Conservation (phyloP, 1,140 invertebrate species). For the Trichonephila clavipes region DNA sequence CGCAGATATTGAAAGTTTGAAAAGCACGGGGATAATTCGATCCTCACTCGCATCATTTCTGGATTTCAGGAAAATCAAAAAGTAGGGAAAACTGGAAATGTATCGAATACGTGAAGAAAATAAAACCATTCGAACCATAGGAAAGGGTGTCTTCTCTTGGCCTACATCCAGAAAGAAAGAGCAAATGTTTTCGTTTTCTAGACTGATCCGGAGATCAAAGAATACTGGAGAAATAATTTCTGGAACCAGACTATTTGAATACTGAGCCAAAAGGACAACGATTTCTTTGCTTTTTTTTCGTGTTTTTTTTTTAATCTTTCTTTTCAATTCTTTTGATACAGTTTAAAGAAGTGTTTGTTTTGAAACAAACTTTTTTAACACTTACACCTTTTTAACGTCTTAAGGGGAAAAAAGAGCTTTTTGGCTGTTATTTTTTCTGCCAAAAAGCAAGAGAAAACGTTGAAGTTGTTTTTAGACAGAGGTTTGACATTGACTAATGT, state of each 20-base stretch:
- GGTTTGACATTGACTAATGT: no score
- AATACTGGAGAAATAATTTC: neutral
- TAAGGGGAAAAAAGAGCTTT: no score
- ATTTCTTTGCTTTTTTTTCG: neutral
- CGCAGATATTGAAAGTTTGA: no score
- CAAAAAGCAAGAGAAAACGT: no score
- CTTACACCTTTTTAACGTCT: neutral
- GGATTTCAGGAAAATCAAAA: constrained; percentile 43
- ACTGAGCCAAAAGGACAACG: neutral
- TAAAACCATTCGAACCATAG: constrained; percentile 3
- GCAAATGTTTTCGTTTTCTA: constrained; percentile 53
- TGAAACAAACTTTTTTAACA: constrained; percentile 59
- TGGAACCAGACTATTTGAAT: constrained; percentile 26
- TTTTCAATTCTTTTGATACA: constrained; percentile 47
- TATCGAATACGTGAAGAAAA: constrained; percentile 37
- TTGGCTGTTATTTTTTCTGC: no score
- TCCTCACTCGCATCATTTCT: constrained; percentile 5
- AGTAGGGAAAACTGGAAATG: neutral
- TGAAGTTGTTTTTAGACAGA: no score
- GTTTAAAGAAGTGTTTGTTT: constrained; percentile 54
- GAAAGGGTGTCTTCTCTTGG: constrained; percentile 38
- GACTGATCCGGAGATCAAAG: constrained; percentile 12
- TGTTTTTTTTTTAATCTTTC: neutral
- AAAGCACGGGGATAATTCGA: neutral
- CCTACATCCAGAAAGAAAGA: neutral